Evolutionary conservation across 2,113 vertebrate genomes (phyloP), one percentile per base, ranked within the genome.

Genomic region (Ivindomyrus marchei): DNA sequence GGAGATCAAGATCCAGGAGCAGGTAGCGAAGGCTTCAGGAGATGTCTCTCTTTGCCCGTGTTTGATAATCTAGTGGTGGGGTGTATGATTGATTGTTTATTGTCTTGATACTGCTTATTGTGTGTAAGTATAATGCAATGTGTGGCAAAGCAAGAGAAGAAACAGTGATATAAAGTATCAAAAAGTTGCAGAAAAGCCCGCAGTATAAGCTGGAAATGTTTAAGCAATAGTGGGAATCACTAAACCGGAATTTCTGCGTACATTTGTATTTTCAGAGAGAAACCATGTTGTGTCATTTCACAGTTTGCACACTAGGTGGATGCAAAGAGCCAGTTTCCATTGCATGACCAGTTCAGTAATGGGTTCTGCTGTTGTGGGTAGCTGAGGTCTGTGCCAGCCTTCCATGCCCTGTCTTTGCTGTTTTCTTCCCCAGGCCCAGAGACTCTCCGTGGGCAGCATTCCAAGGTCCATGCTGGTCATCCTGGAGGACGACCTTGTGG

Each of bases 1-100:
- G 93, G 98, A 99, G 95, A 97, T 99, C 89, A 99, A 99, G 95
- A 98, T 99, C 90, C 98, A 99, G 88, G 98, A 99, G 90, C 98
- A 99, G 94, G 98, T 99, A 89, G 9, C 58, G 4, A 9, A 10
- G 13, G 17, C 13, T 39, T 17, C 17, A 53, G 17, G 17, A 39
- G 9, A 88, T 47, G 4, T 86, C 45, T 27, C 45, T 86, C 46
- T n/a, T 3, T 80, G 39, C 27, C 1, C 39, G 70, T 31, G 83
- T 86, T 86, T n/a, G 21, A 10, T 85, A 49, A 46, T 85, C 45
- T 4, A 39, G 31, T 17, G 24, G 9, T 70, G 7, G 21, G 45
- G 17, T 19, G 83, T 85, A 49, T 15, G n/a, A 87, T 52, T n/a
- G 24, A 86, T 53, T 84, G 19, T 36, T 27, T 85, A 4, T 24